Evolutionary conservation across 2,113 vertebrate species (phyloP), one percentile per base, ranked within the genome.

Genomic region (Neogale vison): DNA sequence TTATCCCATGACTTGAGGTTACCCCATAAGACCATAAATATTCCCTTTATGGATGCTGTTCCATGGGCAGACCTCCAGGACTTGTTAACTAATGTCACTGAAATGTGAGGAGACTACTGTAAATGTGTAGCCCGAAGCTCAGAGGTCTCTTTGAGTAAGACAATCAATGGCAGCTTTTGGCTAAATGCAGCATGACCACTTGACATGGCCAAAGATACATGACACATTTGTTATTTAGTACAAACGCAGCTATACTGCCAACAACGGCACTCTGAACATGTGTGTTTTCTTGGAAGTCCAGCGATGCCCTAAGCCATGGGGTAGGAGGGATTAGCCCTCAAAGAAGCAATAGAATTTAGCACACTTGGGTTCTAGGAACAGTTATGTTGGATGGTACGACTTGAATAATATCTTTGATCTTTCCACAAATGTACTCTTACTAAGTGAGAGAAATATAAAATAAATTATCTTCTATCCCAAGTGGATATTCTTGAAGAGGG

Each of bases 241-340:
- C 74, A 23, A 74, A 72, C 9, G 6, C 17, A 74, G 29, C 21
- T 24, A 23, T 15, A 29, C 36, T 11, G 3, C 45, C 11, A 14
- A 80, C 6, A 47, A 15, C 29, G 4, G 4, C 8, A 4, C 20
- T 42, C 39, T 26, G 47, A 5, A n/a, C 4, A 1, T 34, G 1
- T 77, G 14, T 21, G 4, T 77, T 69, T n/a, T 42, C 69, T 88
- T 15, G 14, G 15, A 92, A 95, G 14, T 5, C 67, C 39, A 45
- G 20, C 52, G 59, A 57, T 47, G 1, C 14, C 21, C 29, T 47
- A 21, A 83, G 3, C 31, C 47, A 31, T 4, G 13, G n/a, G 13
- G 29, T 47, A 12, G 21, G 18, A 81, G 7, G 13, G 39, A 84
- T 20, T 76, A 39, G 14, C 82, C 20, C 29, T 83, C 31, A 14